Percentiles rank a stretch among this genome's conserved stretches.
phyloP scores from a whole-genome alignment of 2,797 vertebrate species.

The Glossophaga mutica region DNA sequence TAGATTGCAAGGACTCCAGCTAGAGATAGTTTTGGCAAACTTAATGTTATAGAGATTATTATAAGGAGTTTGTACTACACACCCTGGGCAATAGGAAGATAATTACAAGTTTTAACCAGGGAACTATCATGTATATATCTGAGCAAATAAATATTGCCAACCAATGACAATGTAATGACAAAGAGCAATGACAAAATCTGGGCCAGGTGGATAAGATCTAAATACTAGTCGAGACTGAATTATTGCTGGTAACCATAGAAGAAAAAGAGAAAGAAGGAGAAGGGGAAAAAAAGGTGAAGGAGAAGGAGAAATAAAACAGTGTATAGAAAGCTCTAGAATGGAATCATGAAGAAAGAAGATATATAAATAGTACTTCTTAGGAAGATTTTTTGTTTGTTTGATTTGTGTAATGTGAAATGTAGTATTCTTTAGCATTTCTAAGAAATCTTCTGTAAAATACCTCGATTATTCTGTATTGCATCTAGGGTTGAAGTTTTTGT shows the following conservation, averaged over 20 bases:
- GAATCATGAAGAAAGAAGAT: background rate
- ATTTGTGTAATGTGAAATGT: background rate
- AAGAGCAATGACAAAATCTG: background rate
- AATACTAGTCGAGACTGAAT: background rate
- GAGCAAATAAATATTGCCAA: background rate
- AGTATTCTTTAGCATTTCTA: background rate
- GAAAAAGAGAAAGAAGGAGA: background rate
- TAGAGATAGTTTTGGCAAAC: background rate
- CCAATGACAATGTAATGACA: background rate
- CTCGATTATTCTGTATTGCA: background rate
- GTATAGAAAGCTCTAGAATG: background rate
- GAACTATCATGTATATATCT: background rate
- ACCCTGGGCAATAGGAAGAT: background rate
- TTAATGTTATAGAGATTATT: background rate
- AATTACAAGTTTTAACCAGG: background rate
- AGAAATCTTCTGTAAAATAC: background rate
- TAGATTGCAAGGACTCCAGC: background rate
- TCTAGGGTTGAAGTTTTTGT: background rate
- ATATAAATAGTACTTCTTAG: background rate
- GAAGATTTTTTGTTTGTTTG: background rate
- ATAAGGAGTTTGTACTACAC: background rate
- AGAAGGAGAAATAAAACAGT: background rate
- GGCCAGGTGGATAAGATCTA: background rate
- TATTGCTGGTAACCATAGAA: background rate
- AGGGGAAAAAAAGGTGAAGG: background rate